Evolutionary conservation across 2,888 invertebrate species (phyloP), one percentile per base, ranked within the genome.

Genomic region (Nomada lathburiana): DNA sequence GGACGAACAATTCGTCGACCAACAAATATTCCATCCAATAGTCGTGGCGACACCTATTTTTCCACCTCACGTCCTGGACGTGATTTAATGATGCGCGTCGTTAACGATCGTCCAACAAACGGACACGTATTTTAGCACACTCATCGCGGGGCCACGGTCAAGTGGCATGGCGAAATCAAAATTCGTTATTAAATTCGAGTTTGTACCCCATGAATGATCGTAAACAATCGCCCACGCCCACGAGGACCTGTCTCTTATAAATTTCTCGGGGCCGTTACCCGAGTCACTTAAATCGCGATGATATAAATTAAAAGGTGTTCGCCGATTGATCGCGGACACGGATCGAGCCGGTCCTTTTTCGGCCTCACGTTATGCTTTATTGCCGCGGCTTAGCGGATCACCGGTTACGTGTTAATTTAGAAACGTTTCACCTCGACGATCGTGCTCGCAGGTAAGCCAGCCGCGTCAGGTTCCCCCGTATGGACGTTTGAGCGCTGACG

Each of bases 201-300:
- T 73, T 69, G 77, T 60, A 42, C 72, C 50, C 67, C 59, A 5
- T 78, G 83, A 83, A 82, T 84, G 86, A 71, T 78, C 90, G 86
- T 90, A 90, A 90, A 90, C 88, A 87, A 89, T 86, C 90, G 89
- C 90, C 90, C 87, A 90, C 90, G 73, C 69, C 52, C 65, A 23
- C 65, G 26, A 68, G 65, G 53, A 62, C 50, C 70, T 63, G 70
- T 47, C 70, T 68, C 70, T 81, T 87, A 79, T 87, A 85, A 89
- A 89, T 90, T 86, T 89, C 75, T 65, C 52, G 63, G 23, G 59
- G 60, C 86, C 85, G 83, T 89, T 90, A 86, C 81, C 71, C 73
- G 80, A 86, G 85, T 88, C 89, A 84, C 81, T 89, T 89, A 90
- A 89, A 88, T 86, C 75, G 44, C 89, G 86, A 89, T 87, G 88